Conservation (phyloP, 2,888 invertebrate genomes). For the Philonicus albiceps region DNA sequence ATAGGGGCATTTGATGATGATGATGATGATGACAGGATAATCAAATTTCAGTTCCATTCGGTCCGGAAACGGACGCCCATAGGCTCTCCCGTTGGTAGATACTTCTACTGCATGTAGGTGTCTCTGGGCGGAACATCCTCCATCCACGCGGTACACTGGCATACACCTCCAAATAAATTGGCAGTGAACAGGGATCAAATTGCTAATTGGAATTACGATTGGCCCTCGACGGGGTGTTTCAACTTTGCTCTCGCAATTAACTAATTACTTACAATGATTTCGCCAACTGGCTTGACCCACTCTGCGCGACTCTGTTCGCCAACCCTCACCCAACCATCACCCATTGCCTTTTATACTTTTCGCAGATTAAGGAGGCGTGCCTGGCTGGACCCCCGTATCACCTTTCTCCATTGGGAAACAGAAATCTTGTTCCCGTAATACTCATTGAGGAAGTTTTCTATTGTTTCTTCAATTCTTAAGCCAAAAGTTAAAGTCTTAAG, state of each 20-base stretch:
- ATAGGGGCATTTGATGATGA: conserved; percentile 37
- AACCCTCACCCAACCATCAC: background rate
- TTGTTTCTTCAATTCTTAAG: background rate
- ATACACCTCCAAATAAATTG: background rate
- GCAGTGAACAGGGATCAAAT: conserved; percentile 11
- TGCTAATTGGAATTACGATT: conserved; percentile 40
- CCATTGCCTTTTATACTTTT: background rate
- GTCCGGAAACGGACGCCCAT: background rate
- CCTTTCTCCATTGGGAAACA: background rate
- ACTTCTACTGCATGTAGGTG: background rate
- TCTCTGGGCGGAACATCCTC: background rate
- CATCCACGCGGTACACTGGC: background rate
- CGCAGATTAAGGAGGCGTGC: background rate
- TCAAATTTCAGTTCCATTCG: conserved; percentile 30
- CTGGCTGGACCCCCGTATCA: background rate
- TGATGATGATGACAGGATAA: conserved; percentile 39
- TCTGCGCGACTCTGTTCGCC: background rate
- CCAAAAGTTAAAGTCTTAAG: background rate
- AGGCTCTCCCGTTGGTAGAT: background rate
- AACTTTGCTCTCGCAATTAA: conserved; percentile 38
- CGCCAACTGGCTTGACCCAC: background rate
- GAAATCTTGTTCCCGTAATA: background rate
- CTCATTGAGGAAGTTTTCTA: background rate
- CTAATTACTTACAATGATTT: conserved; percentile 40
- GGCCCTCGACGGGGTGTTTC: conserved; percentile 1